Conservation (phyloP, 1,140 invertebrate species). For the Nymphalis io region DNA sequence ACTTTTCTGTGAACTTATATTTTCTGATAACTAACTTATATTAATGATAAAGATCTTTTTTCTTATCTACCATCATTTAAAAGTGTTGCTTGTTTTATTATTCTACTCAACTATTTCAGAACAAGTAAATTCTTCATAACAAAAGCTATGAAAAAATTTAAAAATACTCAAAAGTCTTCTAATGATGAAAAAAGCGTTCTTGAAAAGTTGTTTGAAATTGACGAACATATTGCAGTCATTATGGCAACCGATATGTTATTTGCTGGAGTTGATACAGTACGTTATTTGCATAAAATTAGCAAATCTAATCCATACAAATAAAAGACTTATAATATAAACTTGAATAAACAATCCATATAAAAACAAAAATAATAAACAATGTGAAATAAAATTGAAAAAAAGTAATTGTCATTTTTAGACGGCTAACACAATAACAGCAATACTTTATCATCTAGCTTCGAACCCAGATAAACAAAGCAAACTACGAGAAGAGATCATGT, state of each 20-base stretch:
- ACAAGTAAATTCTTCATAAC: constrained; percentile 52
- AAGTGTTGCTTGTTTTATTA: too few relatives aligned
- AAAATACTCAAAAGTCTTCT: constrained; percentile 32
- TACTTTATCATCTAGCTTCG: constrained; percentile 84
- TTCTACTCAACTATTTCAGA: constrained; percentile 39
- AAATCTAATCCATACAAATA: too few relatives aligned
- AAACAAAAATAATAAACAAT: background rate
- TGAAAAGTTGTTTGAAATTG: constrained; percentile 79
- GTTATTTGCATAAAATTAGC: constrained; percentile 12
- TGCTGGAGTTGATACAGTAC: constrained; percentile 89
- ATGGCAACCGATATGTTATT: constrained; percentile 88
- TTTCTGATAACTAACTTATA: too few relatives aligned
- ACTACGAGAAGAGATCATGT: constrained; percentile 83
- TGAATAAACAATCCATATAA: background rate
- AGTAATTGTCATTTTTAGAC: constrained; percentile 57
- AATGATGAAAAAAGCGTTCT: constrained; percentile 74
- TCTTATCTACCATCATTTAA: too few relatives aligned
- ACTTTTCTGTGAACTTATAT: too few relatives aligned
- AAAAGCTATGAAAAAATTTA: constrained; percentile 47
- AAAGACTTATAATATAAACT: too few relatives aligned
- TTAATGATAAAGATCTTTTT: too few relatives aligned
- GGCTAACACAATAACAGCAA: constrained; percentile 57
- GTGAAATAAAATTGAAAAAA: too few relatives aligned
- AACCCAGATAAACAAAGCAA: constrained; percentile 85
- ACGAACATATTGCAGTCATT: constrained; percentile 80